Evolutionary conservation across 2,797 vertebrate species (phyloP).

Genomic region (Acanthurus tractus): DNA sequence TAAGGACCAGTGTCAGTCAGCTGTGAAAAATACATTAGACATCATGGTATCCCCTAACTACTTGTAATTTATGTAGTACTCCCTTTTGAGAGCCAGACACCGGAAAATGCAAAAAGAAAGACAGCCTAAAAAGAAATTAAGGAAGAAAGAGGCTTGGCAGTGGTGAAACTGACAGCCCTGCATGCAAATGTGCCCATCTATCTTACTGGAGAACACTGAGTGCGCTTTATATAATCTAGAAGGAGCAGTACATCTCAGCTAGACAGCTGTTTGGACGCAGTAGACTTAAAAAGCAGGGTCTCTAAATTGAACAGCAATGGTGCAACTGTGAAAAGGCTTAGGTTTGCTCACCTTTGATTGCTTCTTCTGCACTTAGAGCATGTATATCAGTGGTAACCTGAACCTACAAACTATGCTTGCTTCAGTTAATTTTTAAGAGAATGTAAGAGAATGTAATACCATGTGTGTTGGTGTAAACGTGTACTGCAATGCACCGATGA

Average conservation of each 20-base stretch:
- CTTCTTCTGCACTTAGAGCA: constrained; percentile 13
- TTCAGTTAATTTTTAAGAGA: constrained; percentile 4
- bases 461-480: background rate
- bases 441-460: too few relatives aligned
- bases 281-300: constrained; percentile 49
- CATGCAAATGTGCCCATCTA: constrained; percentile 79
- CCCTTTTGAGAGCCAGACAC: constrained; percentile 47
- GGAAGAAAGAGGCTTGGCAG: constrained; percentile 48
- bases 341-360: constrained; percentile 42
- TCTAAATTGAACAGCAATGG: constrained; percentile 65
- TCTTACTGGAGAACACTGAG: constrained; percentile 76
- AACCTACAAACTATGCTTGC: constrained; percentile 13
- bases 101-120: constrained; percentile 42
- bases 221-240: constrained; percentile 76
- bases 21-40: constrained; percentile 75
- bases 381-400: constrained; percentile 12
- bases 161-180: constrained; percentile 62
- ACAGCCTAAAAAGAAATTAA: constrained; percentile 58
- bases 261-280: constrained; percentile 71
- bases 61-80: constrained; percentile 68
- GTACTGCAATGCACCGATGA: constrained; percentile 1
- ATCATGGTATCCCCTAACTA: constrained; percentile 53
- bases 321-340: constrained; percentile 48
- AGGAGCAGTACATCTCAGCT: constrained; percentile 73
- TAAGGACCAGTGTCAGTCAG: constrained; percentile 69